Evolutionary conservation across 2,888 invertebrate species (phyloP), one percentile per base, ranked within the genome.

Genomic region (Conops quadrifasciatus): DNA sequence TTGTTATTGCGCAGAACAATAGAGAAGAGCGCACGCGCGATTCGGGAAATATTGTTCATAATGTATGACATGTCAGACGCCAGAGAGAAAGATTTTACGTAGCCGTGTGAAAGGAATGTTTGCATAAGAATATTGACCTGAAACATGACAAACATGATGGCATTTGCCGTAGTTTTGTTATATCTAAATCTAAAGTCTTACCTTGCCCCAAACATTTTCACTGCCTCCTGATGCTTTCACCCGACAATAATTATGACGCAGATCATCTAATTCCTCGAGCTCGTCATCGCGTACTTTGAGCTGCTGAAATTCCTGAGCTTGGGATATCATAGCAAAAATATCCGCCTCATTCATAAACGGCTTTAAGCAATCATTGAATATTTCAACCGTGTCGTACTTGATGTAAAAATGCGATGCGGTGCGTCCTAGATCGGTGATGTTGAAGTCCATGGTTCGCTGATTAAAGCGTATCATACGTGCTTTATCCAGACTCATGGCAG

Each of bases 381-480:
- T 91, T 84, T 96, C 94, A 78, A 99, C 94, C 0, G 98, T 98
- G 78, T 96, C 95, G 82, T 94, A 94, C 75, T 97, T 98, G 73
- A 99, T 95, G 86, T 99, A 99, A 87, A 93, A 99, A 85, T 98
- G 96, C 82, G 97, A 97, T 0, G 99, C 97, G 16, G 96, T 98
- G 70, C 99, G 90, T 0, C 99, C 99, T 75, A 97, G 88, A 86
- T 98, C 91, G 1, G 93, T 94, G 2, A 91, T 87, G 77, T 90
- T 90, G 15, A 96, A 89, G 81, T 94, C 94, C 64, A 95, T 94
- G 0, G 94, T 94, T 69, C 91, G 87, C 72, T 91, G 90, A 84
- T 96, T 95, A 83, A 93, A 99, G 0, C 98, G 89, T 73, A 98
- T 91, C 98, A 99, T 98, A 75, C 91, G 90, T 0, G 97, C 96